Conservation (phyloP, 1,140 invertebrate genomes). For the Macrobrachium nipponense region DNA sequence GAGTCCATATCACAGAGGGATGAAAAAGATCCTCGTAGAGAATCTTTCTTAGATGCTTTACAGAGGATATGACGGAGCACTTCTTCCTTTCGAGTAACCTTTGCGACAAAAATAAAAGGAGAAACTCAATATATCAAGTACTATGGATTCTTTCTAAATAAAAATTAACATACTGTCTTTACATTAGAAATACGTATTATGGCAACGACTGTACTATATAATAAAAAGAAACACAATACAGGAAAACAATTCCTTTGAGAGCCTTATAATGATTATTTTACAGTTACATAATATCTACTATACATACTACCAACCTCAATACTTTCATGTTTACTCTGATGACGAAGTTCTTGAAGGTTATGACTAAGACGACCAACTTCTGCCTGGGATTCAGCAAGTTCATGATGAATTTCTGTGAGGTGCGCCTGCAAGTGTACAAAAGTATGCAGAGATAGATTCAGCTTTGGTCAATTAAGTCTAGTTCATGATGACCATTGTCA, state of each 20-base stretch:
- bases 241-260: no score
- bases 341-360: slow-evolving; percentile 17
- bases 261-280: not conserved
- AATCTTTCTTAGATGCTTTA: slow-evolving; percentile 34
- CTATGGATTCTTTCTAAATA: not conserved
- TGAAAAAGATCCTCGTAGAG: not conserved
- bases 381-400: slow-evolving; percentile 8
- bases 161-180: no score
- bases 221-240: no score
- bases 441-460: no score
- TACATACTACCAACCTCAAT: slow-evolving; percentile 41
- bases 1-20: slow-evolving; percentile 11
- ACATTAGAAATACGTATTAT: not conserved
- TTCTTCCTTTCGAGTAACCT: slow-evolving; percentile 40
- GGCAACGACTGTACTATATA: not conserved
- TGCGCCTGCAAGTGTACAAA: slow-evolving; percentile 32
- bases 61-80: slow-evolving; percentile 25
- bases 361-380: slow-evolving; percentile 16
- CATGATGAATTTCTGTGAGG: slow-evolving; percentile 40
- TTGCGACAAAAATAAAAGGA: not conserved
- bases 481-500: no score
- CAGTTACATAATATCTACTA: no score
- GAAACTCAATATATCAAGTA: not conserved
- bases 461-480: no score
- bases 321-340: slow-evolving; percentile 30